A percentile compares a stretch with the other conserved stretches of the same genome.
These are phyloP conservation scores for Camponotus vicinus DNA, from an alignment of 1,140 invertebrate genomes.

Conservation along the genomic window DNA sequence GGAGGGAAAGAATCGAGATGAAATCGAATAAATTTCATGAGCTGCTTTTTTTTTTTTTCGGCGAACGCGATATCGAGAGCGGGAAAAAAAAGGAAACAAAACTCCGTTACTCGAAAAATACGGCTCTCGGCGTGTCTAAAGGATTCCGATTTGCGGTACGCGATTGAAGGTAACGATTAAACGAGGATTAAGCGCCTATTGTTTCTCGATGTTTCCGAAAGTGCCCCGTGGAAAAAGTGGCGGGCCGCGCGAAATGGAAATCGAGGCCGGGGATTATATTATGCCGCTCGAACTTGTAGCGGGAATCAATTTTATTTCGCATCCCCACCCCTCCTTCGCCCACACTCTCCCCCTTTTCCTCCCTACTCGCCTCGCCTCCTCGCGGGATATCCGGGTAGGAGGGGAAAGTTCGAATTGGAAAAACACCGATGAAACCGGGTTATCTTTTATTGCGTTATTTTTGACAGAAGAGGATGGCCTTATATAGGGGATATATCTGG, in stretches of 20 bases:
- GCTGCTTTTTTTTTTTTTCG: neutral
- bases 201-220: conserved; percentile 33
- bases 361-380: too few species aligned
- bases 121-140: neutral
- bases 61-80: neutral
- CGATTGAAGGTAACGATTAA: conserved; percentile 34
- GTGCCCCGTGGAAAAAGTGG: neutral
- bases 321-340: too few species aligned
- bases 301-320: conserved; percentile 41
- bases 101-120: neutral
- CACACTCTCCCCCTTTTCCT: neutral
- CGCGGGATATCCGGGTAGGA: neutral
- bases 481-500: conserved; percentile 26
- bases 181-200: conserved; percentile 16
- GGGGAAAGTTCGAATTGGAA: conserved; percentile 43
- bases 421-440: conserved; percentile 46
- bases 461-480: conserved; percentile 32
- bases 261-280: conserved; percentile 47
- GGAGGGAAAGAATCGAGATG: neutral
- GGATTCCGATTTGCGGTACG: neutral
- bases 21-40: neutral
- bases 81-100: neutral
- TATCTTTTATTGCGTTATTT: conserved; percentile 58
- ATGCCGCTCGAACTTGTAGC: conserved; percentile 34
- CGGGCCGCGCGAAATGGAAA: conserved; percentile 26